Evolutionary conservation across 1,140 invertebrate species (phyloP).

Genomic region (Popillia japonica): DNA sequence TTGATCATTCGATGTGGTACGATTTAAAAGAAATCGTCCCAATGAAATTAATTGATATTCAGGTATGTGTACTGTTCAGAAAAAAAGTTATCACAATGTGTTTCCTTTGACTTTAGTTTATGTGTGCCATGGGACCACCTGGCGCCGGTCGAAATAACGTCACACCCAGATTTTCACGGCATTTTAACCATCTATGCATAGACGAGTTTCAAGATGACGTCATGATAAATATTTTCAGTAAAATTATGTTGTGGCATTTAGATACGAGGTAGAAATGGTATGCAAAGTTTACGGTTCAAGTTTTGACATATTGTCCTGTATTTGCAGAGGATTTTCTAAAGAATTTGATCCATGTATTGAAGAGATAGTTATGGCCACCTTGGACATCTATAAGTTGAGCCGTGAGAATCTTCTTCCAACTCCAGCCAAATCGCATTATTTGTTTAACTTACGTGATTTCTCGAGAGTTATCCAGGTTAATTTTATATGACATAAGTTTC

Average conservation of each 20-base stretch:
- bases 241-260: conserved; percentile 94
- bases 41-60: conserved; percentile 89
- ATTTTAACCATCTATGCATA: conserved; percentile 89
- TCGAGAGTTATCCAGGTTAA: conserved; percentile 86
- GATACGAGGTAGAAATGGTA: conserved; percentile 73
- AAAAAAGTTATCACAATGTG: too few species aligned
- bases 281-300: not conserved
- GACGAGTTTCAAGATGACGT: conserved; percentile 90
- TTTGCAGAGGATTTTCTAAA: conserved; percentile 86
- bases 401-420: conserved; percentile 86
- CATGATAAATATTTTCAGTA: conserved; percentile 87
- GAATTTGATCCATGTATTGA: conserved; percentile 94
- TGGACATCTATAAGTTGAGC: conserved; percentile 88
- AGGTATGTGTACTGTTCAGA: conserved; percentile 62
- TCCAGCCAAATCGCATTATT: conserved; percentile 90
- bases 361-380: conserved; percentile 85
- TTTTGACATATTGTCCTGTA: conserved; percentile 16
- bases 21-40: conserved; percentile 87
- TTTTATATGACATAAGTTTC: conserved; percentile 8
- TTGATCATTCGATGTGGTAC: conserved; percentile 93
- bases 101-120: conserved; percentile 63
- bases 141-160: conserved; percentile 84
- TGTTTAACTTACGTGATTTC: conserved; percentile 95
- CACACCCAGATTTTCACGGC: conserved; percentile 86
- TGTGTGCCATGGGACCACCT: conserved; percentile 89